Conservation (phyloP, 2,113 vertebrate genomes). For the Gavia stellata region DNA sequence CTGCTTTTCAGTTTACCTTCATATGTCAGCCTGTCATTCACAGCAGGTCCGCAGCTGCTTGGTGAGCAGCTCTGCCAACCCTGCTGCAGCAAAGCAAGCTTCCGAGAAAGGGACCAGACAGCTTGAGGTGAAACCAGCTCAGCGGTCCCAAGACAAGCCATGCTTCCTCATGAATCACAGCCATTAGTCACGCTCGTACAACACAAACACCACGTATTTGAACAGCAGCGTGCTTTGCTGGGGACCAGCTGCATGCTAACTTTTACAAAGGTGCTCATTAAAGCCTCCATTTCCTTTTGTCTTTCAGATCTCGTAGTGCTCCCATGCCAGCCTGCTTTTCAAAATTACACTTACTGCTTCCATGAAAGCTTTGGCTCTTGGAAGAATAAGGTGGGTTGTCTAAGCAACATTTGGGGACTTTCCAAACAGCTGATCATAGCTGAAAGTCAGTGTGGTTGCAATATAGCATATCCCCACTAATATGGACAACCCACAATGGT, state of each 20-base stretch:
- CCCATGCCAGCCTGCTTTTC: neutral
- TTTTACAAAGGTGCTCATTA: neutral
- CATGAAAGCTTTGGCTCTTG: neutral
- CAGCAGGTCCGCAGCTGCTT: neutral
- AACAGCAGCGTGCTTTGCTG: neutral
- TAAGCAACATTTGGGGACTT: neutral
- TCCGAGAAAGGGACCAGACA: neutral
- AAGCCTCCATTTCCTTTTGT: neutral
- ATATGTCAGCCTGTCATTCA: neutral
- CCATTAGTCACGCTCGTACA: neutral
- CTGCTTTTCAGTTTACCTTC: neutral
- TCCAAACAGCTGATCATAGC: neutral
- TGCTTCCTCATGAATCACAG: neutral
- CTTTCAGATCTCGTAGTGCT: neutral
- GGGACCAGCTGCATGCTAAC: neutral
- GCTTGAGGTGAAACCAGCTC: neutral
- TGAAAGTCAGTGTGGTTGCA: neutral
- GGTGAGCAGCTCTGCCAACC: neutral
- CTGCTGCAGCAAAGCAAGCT: neutral
- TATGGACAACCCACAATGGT: neutral
- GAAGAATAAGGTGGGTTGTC: neutral
- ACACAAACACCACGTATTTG: accelerated
- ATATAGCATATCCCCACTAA: neutral
- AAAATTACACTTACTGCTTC: neutral
- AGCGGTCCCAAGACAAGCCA: neutral